Evolutionary conservation across 2,888 invertebrate species (phyloP), one percentile per base, ranked within the genome.

Genomic region (Lasioglossum figueresi): DNA sequence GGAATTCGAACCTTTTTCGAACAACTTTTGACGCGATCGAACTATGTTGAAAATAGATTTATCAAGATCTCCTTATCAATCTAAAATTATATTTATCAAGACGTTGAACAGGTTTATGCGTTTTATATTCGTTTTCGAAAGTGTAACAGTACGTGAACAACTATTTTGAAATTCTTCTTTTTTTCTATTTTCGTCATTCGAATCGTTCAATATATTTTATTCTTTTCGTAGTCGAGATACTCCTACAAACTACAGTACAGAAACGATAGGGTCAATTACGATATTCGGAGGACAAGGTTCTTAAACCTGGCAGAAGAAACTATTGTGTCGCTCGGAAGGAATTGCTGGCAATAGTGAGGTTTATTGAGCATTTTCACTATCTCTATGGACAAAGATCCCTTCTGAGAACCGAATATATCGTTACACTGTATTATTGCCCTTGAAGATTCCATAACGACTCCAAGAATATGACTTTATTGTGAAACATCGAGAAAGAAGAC

Each of bases 251-350:
- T 43, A 59, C 43, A 79, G 66, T 76, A 73, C 10, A 76, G 66
- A 80, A 80, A 45, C 63, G 59, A 37, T 84, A 76, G 14, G 34
- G 63, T 59, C 66, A 79, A 83, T 56, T 84, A 70, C 75, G 63
- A 31, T 84, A 70, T 23, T 63, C 63, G 16, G 19, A 63, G 19
- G 34, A 31, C 16, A 63, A 31, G 5, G 3, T 31, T 27, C 16
- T 19, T 19, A 63, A 31, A 63, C 8, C 63, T 31, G 31, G 31
- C 31, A 63, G 31, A 63, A 63, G 31, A 63, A 31, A 8, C 31
- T 63, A 63, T 63, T 63, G 8, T 63, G 31, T 19, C 31, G 19
- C 16, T 31, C 31, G 31, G 31, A 34, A 63, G 63, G 63, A 63
- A 63, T 63, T 63, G 19, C 63, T 63, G 63, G 63, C 63, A 63